Percentiles rank a stretch among this genome's conserved stretches.
Conservation (phyloP, 2,888 invertebrate genomes). For the Leucozona laternaria region DNA sequence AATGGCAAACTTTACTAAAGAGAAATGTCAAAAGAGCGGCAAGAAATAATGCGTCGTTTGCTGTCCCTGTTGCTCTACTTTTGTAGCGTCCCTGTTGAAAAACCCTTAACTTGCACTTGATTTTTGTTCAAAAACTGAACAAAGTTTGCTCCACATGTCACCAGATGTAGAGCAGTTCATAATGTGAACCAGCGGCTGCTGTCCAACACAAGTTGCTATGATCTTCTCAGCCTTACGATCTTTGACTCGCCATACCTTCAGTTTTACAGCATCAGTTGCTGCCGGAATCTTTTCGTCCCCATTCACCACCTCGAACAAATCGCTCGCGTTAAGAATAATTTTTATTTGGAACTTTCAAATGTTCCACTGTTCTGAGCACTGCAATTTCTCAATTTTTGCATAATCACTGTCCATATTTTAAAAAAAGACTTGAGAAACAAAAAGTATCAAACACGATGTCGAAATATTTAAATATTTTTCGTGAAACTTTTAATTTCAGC, state of each 20-base stretch:
- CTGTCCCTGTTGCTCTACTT: too few species aligned
- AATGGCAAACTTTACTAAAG: too few species aligned
- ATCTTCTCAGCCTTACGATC: slow-evolving; percentile 43
- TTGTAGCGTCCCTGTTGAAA: too few species aligned
- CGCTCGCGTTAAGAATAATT: slow-evolving; percentile 18
- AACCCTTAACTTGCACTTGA: too few species aligned
- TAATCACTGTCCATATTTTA: background rate
- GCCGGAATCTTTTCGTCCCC: background rate
- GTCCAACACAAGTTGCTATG: slow-evolving; percentile 30
- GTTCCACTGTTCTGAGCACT: slow-evolving; percentile 33
- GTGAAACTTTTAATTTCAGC: too few species aligned
- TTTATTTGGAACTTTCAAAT: slow-evolving; percentile 79
- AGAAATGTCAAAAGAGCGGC: too few species aligned
- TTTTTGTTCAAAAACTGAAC: slow-evolving; percentile 18
- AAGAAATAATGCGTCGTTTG: too few species aligned
- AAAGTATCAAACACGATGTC: too few species aligned
- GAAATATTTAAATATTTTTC: slow-evolving; percentile 25
- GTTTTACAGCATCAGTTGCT: background rate
- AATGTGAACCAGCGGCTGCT: slow-evolving; percentile 42
- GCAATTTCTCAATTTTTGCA: slow-evolving; percentile 3
- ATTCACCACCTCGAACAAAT: too few species aligned
- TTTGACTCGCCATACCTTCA: background rate
- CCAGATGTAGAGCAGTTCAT: slow-evolving; percentile 30
- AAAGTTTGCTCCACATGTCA: slow-evolving; percentile 41
- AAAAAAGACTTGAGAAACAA: too few species aligned